Conservation (phyloP, 1,140 invertebrate genomes). For the Harlomillsia oculata region DNA sequence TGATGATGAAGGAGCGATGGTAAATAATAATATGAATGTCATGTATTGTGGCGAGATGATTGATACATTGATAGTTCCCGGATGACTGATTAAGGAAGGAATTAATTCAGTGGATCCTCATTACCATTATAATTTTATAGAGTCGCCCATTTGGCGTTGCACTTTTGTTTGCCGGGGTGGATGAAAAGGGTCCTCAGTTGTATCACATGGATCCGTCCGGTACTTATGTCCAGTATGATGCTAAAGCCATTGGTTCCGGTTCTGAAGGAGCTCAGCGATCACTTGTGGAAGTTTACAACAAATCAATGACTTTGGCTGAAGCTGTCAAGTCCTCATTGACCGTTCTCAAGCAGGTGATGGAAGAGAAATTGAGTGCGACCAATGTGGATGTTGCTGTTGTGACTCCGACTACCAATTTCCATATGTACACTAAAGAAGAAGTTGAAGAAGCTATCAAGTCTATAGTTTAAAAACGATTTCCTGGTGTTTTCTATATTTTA, state of each 20-base stretch:
- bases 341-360: constrained; percentile 99
- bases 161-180: constrained; percentile 76
- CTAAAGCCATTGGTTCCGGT: constrained; percentile 98
- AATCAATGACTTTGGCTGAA: constrained; percentile 93
- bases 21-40: constrained; percentile 33
- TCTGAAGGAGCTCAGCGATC: constrained; percentile 98
- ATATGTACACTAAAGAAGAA: constrained; percentile 83
- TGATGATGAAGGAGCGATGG: constrained; percentile 88
- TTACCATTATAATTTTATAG: constrained; percentile 40
- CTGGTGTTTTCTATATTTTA: background rate
- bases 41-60: too few relatives aligned
- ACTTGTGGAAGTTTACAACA: constrained; percentile 75
- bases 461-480: constrained; percentile 5
- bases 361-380: constrained; percentile 93
- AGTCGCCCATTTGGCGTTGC: constrained; percentile 98
- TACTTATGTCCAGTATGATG: constrained; percentile 95
- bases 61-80: too few relatives aligned
- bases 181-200: constrained; percentile 73
- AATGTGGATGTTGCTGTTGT: constrained; percentile 98
- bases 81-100: constrained; percentile 1
- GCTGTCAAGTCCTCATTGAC: constrained; percentile 83
- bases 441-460: constrained; percentile 73
- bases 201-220: constrained; percentile 98
- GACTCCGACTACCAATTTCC: constrained; percentile 71
- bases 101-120: background rate